phyloP scores from a whole-genome alignment of 2,797 vertebrate genomes.

The Eremophila alpestris region DNA sequence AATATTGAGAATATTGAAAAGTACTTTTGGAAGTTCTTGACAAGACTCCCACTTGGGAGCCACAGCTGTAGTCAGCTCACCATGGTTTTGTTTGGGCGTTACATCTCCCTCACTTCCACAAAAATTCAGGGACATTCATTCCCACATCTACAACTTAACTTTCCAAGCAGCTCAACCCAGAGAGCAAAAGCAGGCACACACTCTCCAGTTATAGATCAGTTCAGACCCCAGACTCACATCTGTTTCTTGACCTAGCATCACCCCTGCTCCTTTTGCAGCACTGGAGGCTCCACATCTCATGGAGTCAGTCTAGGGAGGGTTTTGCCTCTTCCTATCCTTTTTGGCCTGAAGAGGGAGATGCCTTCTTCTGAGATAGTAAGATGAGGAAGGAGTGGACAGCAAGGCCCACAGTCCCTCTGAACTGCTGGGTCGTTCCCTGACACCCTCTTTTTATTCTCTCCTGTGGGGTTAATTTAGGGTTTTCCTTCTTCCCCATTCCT shows the following conservation, averaged over 20 bases:
- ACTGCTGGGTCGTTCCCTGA: background rate
- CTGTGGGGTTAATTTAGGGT: background rate
- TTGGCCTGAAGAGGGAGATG: background rate
- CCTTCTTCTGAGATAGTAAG: background rate
- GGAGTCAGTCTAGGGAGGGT: background rate
- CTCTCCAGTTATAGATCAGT: background rate
- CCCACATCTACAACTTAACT: background rate
- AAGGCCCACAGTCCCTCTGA: background rate
- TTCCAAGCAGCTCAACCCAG: background rate
- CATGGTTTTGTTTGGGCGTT: background rate
- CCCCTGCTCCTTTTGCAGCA: background rate
- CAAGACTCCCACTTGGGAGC: background rate
- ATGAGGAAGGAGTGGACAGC: background rate
- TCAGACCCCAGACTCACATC: background rate
- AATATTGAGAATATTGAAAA: background rate
- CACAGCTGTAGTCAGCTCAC: background rate
- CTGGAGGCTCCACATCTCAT: background rate
- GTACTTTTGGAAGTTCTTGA: background rate
- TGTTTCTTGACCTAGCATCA: conserved; percentile 19
- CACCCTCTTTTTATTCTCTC: background rate
- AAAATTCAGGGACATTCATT: background rate
- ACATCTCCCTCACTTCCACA: background rate
- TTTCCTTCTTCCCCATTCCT: background rate
- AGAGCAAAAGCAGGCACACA: background rate
- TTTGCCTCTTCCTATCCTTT: background rate